These are phyloP conservation scores for Drosophila prolongata DNA, from an alignment of 2,888 invertebrate genomes.

Conservation along the genomic window DNA sequence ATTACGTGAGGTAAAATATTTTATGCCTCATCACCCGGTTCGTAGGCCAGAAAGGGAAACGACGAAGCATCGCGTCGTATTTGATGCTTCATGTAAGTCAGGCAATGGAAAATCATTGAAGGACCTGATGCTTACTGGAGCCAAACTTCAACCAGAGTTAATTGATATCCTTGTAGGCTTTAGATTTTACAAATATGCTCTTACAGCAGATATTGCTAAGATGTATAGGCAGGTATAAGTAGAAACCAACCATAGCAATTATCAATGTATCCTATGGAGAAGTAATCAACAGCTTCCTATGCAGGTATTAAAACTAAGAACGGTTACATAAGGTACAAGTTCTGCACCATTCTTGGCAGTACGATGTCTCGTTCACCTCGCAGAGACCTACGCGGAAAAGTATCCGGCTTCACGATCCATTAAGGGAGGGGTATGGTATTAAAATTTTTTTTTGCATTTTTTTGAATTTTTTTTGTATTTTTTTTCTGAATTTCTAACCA, in stretches of 20 bases:
- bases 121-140: slow-evolving; percentile 1
- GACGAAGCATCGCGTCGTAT: background rate
- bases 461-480: too few relatives aligned
- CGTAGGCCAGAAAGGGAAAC: background rate
- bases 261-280: background rate
- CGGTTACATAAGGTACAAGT: too few relatives aligned
- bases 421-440: too few relatives aligned
- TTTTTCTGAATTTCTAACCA: too few relatives aligned
- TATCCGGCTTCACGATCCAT: too few relatives aligned
- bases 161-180: background rate
- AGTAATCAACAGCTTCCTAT: background rate
- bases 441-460: too few relatives aligned
- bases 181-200: background rate
- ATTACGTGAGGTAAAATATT: background rate
- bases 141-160: background rate
- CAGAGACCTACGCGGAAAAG: too few relatives aligned
- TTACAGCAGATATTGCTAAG: background rate
- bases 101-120: background rate
- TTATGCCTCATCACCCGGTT: background rate
- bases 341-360: too few relatives aligned
- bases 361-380: too few relatives aligned
- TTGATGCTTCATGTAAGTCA: slow-evolving; percentile 1
- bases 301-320: too few relatives aligned
- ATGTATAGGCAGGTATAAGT: background rate
- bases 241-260: background rate